Conservation (phyloP, 1,140 invertebrate genomes). For the Dendrolimus punctatus region DNA sequence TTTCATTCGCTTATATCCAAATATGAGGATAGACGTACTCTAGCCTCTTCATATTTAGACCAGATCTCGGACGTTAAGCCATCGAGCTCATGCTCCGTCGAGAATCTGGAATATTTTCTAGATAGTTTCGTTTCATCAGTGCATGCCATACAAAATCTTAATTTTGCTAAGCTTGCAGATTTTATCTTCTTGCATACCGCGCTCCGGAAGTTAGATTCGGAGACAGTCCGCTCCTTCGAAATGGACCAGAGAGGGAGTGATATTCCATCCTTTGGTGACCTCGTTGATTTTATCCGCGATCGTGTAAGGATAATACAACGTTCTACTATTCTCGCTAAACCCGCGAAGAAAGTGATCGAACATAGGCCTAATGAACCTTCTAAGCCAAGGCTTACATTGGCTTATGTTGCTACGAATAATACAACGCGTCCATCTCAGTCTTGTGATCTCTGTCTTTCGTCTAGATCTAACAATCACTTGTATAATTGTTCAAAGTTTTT, state of each 20-base stretch:
- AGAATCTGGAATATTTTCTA: too few species aligned
- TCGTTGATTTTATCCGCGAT: slow-evolving; percentile 12
- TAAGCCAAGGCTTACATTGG: not conserved
- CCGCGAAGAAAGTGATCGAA: not conserved
- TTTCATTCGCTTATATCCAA: too few species aligned
- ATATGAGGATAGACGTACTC: too few species aligned
- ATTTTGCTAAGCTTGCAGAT: slow-evolving; percentile 5
- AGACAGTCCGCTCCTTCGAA: slow-evolving; percentile 11
- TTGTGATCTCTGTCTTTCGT: too few species aligned
- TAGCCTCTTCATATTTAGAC: too few species aligned
- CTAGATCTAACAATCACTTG: not conserved
- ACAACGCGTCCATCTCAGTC: not conserved
- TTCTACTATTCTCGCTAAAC: slow-evolving; percentile 2
- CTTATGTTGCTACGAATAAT: not conserved
- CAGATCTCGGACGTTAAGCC: too few species aligned
- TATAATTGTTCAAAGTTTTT: slow-evolving; percentile 1
- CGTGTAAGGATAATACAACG: slow-evolving; percentile 11
- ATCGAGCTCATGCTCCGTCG: too few species aligned
- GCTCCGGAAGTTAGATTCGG: slow-evolving; percentile 3
- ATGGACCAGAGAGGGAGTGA: slow-evolving; percentile 3
- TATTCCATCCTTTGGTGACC: slow-evolving; percentile 6
- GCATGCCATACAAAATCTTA: not conserved
- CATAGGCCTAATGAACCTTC: not conserved
- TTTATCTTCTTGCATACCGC: slow-evolving; percentile 12
- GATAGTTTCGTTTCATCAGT: too few species aligned